Evolutionary conservation across 2,888 invertebrate genomes (phyloP).

Genomic region (Craniophora ligustri): DNA sequence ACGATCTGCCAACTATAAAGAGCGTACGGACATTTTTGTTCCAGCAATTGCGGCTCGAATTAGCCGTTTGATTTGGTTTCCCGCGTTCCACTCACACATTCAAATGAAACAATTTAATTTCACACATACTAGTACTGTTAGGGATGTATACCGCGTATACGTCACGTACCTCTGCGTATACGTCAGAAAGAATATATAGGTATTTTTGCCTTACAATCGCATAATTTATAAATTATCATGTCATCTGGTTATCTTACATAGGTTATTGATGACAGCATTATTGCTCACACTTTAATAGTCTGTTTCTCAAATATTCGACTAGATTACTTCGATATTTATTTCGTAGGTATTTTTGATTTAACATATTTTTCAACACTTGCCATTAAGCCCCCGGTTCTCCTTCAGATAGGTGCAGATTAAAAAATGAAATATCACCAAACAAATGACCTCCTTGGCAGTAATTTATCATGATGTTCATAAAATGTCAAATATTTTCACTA

Average conservation of each 20-base stretch:
- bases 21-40: constrained; percentile 60
- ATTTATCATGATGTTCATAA: constrained; percentile 31
- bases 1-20: constrained; percentile 72
- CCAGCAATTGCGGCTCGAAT: constrained; percentile 74
- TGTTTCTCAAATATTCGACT: neutral
- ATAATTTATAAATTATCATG: constrained; percentile 5
- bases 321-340: neutral
- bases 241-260: constrained; percentile 2
- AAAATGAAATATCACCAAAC: constrained; percentile 31
- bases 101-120: constrained; percentile 63
- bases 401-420: constrained; percentile 9
- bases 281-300: neutral
- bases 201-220: neutral
- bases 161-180: neutral
- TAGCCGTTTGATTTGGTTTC: constrained; percentile 81
- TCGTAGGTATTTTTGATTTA: neutral
- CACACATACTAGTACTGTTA: constrained; percentile 56
- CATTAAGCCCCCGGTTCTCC: neutral
- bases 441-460: constrained; percentile 25
- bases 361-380: neutral
- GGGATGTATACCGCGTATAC: constrained; percentile 34
- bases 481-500: constrained; percentile 37
- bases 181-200: neutral
- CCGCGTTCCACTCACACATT: constrained; percentile 67
- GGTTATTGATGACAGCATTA: constrained; percentile 8